Conservation (phyloP, 2,113 vertebrate genomes). For the Channa maculata region DNA sequence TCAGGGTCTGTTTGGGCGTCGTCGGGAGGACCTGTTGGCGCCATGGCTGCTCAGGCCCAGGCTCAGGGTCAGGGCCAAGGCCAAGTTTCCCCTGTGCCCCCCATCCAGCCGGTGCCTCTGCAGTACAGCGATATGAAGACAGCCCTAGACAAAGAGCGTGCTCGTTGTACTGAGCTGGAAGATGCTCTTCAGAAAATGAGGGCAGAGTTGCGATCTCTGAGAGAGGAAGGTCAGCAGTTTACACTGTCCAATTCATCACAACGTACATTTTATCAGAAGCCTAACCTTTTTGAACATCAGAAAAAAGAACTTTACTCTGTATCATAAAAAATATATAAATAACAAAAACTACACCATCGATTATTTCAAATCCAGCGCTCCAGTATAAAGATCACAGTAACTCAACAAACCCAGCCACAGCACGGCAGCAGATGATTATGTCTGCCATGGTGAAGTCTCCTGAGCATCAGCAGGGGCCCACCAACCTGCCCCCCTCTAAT, state of each 20-base stretch:
- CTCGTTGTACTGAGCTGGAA: slow-evolving; percentile 94
- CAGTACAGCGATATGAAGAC: slow-evolving; percentile 98
- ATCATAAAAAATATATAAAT: not conserved
- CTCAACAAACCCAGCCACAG: slow-evolving; percentile 87
- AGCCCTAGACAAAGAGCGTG: slow-evolving; percentile 96
- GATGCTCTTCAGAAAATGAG: slow-evolving; percentile 98
- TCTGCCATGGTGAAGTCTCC: slow-evolving; percentile 96
- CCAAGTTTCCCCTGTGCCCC: slow-evolving; percentile 85
- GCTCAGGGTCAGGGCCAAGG: slow-evolving; percentile 73
- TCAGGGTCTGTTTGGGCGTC: slow-evolving; percentile 98
- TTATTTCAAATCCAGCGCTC: slow-evolving; percentile 81
- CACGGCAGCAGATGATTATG: slow-evolving; percentile 97
- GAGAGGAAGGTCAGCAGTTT: slow-evolving; percentile 90
- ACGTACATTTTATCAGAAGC: too few species aligned
- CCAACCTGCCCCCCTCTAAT: slow-evolving; percentile 88
- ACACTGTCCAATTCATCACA: too few species aligned
- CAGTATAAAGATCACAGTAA: slow-evolving; percentile 94
- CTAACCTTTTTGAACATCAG: too few species aligned
- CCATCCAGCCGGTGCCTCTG: slow-evolving; percentile 87
- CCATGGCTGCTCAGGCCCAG: slow-evolving; percentile 87
- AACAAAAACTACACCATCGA: not conserved
- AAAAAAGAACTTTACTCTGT: not conserved
- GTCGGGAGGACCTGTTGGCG: slow-evolving; percentile 96
- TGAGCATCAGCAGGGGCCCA: slow-evolving; percentile 93
- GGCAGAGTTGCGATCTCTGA: slow-evolving; percentile 92